phyloP scores from a whole-genome alignment of 2,113 vertebrate genomes.

The Maccullochella peelii region DNA sequence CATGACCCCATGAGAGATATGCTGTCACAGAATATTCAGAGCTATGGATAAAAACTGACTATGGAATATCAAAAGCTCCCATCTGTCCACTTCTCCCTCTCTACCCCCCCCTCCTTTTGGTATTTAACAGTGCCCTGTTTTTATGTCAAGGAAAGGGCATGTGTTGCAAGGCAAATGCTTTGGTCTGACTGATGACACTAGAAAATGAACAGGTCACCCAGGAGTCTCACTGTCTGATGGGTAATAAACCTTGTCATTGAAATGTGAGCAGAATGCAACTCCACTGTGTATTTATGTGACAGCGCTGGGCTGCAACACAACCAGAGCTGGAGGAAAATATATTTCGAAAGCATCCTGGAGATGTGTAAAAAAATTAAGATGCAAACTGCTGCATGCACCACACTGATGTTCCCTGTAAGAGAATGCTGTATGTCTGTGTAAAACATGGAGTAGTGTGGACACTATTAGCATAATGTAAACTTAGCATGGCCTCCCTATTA shows the following conservation, averaged over 20 bases:
- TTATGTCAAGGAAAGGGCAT: slow-evolving; percentile 55
- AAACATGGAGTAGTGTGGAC: background rate
- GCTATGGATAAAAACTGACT: slow-evolving; percentile 45
- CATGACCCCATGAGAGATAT: slow-evolving; percentile 58
- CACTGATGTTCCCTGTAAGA: slow-evolving; percentile 1
- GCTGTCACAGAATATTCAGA: slow-evolving; percentile 67
- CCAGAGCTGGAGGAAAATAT: background rate
- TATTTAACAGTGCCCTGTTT: slow-evolving; percentile 30
- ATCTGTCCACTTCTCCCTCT: slow-evolving; percentile 61
- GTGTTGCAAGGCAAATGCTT: slow-evolving; percentile 59
- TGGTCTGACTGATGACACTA: slow-evolving; percentile 39
- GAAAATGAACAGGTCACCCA: slow-evolving; percentile 55
- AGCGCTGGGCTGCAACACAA: slow-evolving; percentile 1
- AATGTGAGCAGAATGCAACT: slow-evolving; percentile 61
- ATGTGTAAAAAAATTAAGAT: slow-evolving; percentile 33
- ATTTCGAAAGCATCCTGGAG: slow-evolving; percentile 6
- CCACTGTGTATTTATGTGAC: slow-evolving; percentile 14
- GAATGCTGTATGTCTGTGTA: slow-evolving; percentile 6
- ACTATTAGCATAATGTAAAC: slow-evolving; percentile 1
- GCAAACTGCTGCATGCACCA: slow-evolving; percentile 5
- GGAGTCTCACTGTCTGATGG: slow-evolving; percentile 46
- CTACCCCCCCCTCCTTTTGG: slow-evolving; percentile 1
- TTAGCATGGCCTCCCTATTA: background rate
- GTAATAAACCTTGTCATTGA: slow-evolving; percentile 70
- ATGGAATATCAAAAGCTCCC: slow-evolving; percentile 66